phyloP scores from a whole-genome alignment of 2,113 vertebrate species.

The Falcunculus frontatus region DNA sequence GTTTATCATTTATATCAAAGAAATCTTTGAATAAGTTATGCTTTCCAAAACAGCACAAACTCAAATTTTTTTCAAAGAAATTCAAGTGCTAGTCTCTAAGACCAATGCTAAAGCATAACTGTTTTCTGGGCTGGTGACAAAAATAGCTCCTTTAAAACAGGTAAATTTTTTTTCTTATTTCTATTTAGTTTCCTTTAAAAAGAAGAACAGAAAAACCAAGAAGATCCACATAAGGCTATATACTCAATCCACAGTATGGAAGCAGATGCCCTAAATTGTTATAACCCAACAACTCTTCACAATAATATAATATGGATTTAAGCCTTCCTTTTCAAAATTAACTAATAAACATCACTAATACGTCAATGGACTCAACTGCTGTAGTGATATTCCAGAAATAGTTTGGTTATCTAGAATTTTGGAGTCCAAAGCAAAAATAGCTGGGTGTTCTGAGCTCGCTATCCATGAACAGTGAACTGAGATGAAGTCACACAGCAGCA shows the following conservation, averaged over 20 bases:
- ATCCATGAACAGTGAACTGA: not conserved
- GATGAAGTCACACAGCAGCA: not conserved
- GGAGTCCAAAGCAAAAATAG: not conserved
- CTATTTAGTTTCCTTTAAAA: not conserved
- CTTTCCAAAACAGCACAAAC: not conserved
- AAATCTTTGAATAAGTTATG: not conserved
- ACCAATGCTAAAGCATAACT: not conserved
- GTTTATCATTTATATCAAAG: not conserved
- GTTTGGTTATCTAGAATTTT: not conserved
- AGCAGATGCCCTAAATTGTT: not conserved
- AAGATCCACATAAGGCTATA: not conserved
- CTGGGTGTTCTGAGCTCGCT: not conserved
- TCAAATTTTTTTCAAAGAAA: not conserved
- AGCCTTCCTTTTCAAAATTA: not conserved
- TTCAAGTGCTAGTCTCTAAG: not conserved
- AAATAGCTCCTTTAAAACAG: not conserved
- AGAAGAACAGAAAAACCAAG: not conserved
- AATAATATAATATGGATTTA: not conserved
- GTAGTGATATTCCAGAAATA: not conserved
- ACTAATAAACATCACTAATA: not conserved
- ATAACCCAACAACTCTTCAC: not conserved
- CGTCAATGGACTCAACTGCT: not conserved
- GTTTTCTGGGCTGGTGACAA: not conserved
- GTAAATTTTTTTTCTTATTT: not conserved
- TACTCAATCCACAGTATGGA: not conserved